These are phyloP conservation scores for Phyllotis vaccarum DNA, from an alignment of 2,797 vertebrate species.

Conservation along the genomic window DNA sequence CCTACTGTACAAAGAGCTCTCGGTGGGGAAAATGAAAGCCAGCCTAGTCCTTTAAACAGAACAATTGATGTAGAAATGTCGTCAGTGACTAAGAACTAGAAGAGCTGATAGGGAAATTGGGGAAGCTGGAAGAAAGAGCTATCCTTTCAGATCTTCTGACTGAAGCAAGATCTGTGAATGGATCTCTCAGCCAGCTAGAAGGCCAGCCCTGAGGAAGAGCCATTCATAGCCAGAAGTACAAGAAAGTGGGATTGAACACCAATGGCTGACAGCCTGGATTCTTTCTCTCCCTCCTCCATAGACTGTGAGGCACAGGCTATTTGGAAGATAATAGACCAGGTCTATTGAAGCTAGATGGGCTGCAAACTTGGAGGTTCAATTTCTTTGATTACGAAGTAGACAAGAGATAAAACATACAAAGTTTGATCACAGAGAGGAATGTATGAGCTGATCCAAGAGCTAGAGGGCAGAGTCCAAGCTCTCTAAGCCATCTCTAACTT, in stretches of 20 bases:
- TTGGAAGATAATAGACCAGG: not conserved
- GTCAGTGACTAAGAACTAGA: not conserved
- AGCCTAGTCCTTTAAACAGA: not conserved
- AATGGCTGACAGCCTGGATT: not conserved
- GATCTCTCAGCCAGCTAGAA: not conserved
- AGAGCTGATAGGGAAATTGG: not conserved
- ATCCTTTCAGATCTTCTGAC: not conserved
- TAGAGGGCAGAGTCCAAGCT: not conserved
- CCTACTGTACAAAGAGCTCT: not conserved
- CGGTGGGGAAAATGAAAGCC: not conserved
- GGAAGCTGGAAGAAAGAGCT: not conserved
- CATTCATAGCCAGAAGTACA: not conserved
- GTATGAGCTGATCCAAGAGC: not conserved
- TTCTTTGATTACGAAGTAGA: not conserved
- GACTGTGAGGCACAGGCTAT: not conserved
- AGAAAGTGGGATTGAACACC: not conserved
- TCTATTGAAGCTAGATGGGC: not conserved
- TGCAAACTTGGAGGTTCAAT: not conserved
- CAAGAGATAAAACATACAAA: not conserved
- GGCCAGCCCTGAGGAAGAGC: not conserved
- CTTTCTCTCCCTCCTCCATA: not conserved
- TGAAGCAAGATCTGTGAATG: not conserved
- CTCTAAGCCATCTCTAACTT: not conserved
- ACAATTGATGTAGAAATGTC: not conserved
- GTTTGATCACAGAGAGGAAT: not conserved